Conservation (phyloP, 1,140 invertebrate genomes). For the Rhyzopertha dominica region DNA sequence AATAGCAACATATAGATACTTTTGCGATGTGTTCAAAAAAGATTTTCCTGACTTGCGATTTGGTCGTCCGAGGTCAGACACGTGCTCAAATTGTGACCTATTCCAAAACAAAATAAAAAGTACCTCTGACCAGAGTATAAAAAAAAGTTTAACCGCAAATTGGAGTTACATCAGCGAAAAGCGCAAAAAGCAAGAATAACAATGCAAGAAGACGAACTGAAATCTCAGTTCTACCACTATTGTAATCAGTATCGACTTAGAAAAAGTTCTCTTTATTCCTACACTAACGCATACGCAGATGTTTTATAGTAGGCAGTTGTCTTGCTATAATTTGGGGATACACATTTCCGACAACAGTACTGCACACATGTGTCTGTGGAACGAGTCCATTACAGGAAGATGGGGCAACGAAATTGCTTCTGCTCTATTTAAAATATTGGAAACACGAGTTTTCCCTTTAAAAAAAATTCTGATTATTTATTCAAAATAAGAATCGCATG, state of each 20-base stretch:
- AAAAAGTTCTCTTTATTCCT: conserved; percentile 6
- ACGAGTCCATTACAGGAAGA: conserved; percentile 11
- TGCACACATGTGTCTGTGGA: conserved; percentile 14
- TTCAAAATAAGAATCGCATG: conserved; percentile 14
- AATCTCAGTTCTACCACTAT: background rate
- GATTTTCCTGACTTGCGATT: conserved; percentile 14
- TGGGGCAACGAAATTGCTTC: conserved; percentile 17
- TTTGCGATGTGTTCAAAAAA: conserved; percentile 10
- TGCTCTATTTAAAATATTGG: conserved; percentile 7
- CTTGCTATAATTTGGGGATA: conserved; percentile 16
- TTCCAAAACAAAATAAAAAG: conserved; percentile 1
- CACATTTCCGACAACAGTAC: conserved; percentile 6
- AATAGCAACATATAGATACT: conserved; percentile 6
- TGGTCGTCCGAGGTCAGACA: conserved; percentile 8
- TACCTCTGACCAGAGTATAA: background rate
- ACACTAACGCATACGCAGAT: conserved; percentile 14
- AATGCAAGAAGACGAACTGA: conserved; percentile 9
- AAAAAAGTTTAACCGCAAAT: conserved; percentile 3
- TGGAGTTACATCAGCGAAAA: conserved; percentile 12
- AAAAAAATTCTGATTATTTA: too few species aligned
- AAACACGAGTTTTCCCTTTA: too few species aligned
- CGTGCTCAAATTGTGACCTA: conserved; percentile 11
- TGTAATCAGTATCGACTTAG: conserved; percentile 5
- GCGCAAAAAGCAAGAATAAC: background rate
- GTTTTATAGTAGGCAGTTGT: conserved; percentile 13